Evolutionary conservation across 2,888 invertebrate species (phyloP), one percentile per base, ranked within the genome.

Genomic region (Gastrophysa polygoni): DNA sequence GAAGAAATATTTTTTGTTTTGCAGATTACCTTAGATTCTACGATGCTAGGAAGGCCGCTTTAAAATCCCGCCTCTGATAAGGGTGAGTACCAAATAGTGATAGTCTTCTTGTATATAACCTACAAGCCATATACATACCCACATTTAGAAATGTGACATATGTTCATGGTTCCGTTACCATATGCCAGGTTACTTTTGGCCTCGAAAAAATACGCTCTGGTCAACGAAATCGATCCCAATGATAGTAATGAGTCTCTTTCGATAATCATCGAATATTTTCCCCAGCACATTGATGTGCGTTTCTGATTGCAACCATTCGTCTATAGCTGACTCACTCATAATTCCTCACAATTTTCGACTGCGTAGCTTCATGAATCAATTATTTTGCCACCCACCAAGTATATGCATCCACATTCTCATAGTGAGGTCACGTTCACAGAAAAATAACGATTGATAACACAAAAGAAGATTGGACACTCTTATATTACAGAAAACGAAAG

Each of bases 361-460:
- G n/a, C n/a, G n/a, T n/a, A n/a, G n/a, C n/a, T n/a, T n/a, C n/a
- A n/a, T n/a, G n/a, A n/a, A n/a, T n/a, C n/a, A n/a, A 43, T 20
- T 20, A 51, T 60, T 59, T 21, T 57, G 44, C 44, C 56, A 59
- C 59, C n/a, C 51, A 64, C 61, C 63, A 51, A 56, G 58, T 68
- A 46, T 24, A 24, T 38, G 38, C 3, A 38, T 14, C 29, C 44
- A 46, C 51, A 50, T 65, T 68, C 72, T 65, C 60, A 70, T 69
- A 75, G 73, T 75, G 71, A 71, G 72, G 74, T 74, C 76, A 75
- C 76, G 76, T 77, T 72, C 69, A 69, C 67, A 68, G 64, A 71
- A 72, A 75, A 75, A 73, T 75, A 75, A 77, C 76, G 75, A 75
- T 75, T 75, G 75, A 75, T 75, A 75, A 76, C 74, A 75, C 71